phyloP scores from a whole-genome alignment of 2,797 vertebrate species.

The Poeciliopsis paucimaculata region DNA sequence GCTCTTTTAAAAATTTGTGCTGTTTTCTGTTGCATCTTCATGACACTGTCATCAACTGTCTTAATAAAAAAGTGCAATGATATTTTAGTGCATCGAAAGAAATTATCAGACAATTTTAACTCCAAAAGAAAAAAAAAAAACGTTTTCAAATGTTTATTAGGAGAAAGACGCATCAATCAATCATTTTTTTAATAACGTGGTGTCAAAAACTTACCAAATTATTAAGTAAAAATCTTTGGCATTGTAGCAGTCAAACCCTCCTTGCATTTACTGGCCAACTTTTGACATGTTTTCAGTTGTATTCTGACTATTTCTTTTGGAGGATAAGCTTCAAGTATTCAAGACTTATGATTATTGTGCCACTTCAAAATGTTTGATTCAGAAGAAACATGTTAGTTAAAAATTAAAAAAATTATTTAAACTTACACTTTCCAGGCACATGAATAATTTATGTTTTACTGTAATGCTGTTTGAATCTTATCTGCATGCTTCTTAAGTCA shows the following conservation, averaged over 20 bases:
- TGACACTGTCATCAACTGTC: neutral
- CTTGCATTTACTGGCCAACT: neutral
- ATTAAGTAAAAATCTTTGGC: neutral
- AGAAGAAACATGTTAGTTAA: neutral
- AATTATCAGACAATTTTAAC: neutral
- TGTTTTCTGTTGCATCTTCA: neutral
- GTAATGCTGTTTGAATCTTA: neutral
- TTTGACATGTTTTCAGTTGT: neutral
- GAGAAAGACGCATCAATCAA: neutral
- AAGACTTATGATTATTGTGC: neutral
- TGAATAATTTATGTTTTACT: neutral
- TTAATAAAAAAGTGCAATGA: neutral
- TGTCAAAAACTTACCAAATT: neutral
- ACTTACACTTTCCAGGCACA: neutral
- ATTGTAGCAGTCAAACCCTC: neutral
- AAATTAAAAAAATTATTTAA: neutral
- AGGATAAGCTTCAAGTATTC: neutral
- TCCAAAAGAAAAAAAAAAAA: neutral
- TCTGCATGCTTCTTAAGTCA: neutral
- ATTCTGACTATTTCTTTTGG: neutral
- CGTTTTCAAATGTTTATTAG: neutral
- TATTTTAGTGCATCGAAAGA: neutral
- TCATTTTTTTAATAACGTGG: neutral
- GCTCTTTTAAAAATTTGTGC: neutral
- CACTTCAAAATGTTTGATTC: neutral